Conservation (phyloP, 2,888 invertebrate species). For the Spialia ferax region DNA sequence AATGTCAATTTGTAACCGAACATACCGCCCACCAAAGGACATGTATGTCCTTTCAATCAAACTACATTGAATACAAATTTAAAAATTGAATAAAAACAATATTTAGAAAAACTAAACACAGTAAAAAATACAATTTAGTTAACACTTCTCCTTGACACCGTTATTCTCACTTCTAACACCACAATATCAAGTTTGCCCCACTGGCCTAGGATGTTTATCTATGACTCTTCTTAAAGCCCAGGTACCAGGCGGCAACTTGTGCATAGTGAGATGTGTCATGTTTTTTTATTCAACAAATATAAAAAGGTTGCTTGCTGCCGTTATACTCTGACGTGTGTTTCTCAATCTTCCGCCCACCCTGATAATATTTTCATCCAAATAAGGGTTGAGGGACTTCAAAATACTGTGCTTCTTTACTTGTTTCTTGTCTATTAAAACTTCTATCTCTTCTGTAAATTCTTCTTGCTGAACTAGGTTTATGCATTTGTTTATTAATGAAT, state of each 20-base stretch:
- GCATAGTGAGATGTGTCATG: slow-evolving; percentile 23
- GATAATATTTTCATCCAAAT: neutral
- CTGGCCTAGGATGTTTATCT: neutral
- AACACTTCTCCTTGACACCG: neutral
- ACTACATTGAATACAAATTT: neutral
- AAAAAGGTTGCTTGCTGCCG: slow-evolving; percentile 9
- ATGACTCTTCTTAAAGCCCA: neutral
- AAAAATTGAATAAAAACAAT: neutral
- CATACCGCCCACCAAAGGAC: slow-evolving; percentile 7
- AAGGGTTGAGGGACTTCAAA: slow-evolving; percentile 24
- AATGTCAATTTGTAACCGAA: neutral
- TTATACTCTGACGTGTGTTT: slow-evolving; percentile 3
- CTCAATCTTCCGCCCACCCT: slow-evolving; percentile 15
- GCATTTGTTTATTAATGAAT: slow-evolving; percentile 40
- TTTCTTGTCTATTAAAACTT: slow-evolving; percentile 9
- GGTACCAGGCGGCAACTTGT: neutral
- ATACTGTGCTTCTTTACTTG: slow-evolving; percentile 30
- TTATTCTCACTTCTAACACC: neutral
- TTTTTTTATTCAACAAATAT: slow-evolving; percentile 14
- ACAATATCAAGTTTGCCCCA: neutral
- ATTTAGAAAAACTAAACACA: neutral
- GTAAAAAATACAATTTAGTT: neutral
- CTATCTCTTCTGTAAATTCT: slow-evolving; percentile 39
- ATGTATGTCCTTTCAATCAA: neutral
- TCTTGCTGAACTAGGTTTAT: slow-evolving; percentile 42